Percentiles rank a stretch among this genome's conserved stretches.
phyloP scores from a whole-genome alignment of 2,888 invertebrate species.

The Spicauda simplicius region DNA sequence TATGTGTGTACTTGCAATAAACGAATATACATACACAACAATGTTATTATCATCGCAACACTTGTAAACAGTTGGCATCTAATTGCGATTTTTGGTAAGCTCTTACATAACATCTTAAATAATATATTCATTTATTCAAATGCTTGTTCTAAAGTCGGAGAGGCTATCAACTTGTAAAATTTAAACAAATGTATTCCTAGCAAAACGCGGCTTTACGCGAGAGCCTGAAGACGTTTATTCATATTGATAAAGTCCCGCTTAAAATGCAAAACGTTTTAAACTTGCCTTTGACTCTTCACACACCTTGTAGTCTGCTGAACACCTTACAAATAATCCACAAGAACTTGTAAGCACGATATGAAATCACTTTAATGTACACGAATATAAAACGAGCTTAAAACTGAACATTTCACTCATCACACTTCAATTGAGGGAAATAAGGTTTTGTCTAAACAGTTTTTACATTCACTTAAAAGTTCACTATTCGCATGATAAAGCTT shows the following conservation, averaged over 20 bases:
- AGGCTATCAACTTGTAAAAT: conserved; percentile 19
- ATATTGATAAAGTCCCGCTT: conserved; percentile 62
- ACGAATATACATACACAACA: conserved; percentile 4
- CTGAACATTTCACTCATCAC: conserved; percentile 57
- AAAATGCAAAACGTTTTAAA: conserved; percentile 56
- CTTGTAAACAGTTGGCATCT: conserved; percentile 18
- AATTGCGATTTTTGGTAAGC: conserved; percentile 17
- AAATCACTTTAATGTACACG: conserved; percentile 59
- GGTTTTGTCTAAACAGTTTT: not conserved
- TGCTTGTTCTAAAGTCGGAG: conserved; percentile 23
- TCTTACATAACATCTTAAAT: conserved; percentile 19
- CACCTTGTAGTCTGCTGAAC: conserved; percentile 40
- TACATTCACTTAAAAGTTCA: conserved; percentile 4
- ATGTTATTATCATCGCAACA: conserved; percentile 8
- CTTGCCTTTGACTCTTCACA: conserved; percentile 59
- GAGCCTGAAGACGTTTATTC: conserved; percentile 48
- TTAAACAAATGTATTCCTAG: conserved; percentile 38
- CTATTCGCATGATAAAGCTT: not conserved
- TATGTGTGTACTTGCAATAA: not conserved
- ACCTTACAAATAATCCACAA: conserved; percentile 41
- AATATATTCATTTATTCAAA: conserved; percentile 37
- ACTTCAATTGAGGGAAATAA: not conserved
- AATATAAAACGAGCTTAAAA: conserved; percentile 33
- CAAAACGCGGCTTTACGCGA: conserved; percentile 39
- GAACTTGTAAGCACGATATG: conserved; percentile 59